Evolutionary conservation across 2,888 invertebrate species (phyloP).

Genomic region (Cylindroiulus punctatus): DNA sequence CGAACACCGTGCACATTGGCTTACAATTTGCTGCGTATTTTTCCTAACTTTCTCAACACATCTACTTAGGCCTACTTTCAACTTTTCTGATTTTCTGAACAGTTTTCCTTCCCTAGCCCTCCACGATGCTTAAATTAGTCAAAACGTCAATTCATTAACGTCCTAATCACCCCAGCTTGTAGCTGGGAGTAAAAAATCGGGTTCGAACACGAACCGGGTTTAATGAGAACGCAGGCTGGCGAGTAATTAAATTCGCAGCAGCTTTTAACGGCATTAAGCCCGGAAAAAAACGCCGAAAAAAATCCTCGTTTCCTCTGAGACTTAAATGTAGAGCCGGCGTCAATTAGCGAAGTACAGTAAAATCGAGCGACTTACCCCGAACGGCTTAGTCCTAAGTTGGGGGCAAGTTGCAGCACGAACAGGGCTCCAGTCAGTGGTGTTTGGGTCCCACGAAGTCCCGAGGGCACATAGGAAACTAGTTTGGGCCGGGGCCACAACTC

Average conservation of each 20-base stretch:
- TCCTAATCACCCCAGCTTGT: background rate
- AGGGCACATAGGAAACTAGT: slow-evolving; percentile 7
- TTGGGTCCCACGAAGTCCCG: background rate
- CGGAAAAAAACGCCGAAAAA: background rate
- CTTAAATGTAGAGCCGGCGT: background rate
- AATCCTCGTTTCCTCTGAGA: background rate
- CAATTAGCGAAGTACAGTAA: background rate
- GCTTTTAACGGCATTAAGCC: slow-evolving; percentile 32
- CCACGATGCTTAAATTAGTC: slow-evolving; percentile 20
- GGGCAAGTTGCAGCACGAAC: background rate
- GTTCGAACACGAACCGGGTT: background rate
- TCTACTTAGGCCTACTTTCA: background rate
- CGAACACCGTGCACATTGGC: background rate
- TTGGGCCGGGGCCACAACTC: slow-evolving; percentile 1
- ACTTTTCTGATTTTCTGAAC: background rate
- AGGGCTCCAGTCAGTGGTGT: slow-evolving; percentile 8
- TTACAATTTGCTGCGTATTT: too few species aligned
- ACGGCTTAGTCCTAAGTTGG: background rate
- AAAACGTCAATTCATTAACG: slow-evolving; percentile 24
- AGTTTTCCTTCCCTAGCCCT: too few species aligned
- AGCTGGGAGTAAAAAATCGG: background rate
- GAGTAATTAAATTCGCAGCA: slow-evolving; percentile 23
- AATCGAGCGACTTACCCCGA: background rate
- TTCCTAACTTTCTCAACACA: too few species aligned
- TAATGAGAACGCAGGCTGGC: slow-evolving; percentile 18